Conservation (phyloP, 1,140 invertebrate species). For the Nylanderia fulva region DNA sequence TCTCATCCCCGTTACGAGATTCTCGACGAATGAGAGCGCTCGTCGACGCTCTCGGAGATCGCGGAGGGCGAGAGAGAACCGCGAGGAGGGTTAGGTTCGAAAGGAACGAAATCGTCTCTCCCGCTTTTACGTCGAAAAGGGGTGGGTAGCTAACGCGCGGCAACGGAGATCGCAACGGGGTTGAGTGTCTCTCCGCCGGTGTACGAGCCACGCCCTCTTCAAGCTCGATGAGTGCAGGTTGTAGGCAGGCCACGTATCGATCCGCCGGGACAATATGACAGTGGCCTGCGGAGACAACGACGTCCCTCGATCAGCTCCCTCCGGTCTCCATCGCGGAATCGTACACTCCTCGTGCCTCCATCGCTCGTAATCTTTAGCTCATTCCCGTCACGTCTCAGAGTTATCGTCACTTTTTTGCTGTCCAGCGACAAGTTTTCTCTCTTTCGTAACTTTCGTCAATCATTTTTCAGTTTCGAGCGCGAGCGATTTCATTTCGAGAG, state of each 20-base stretch:
- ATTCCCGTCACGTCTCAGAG: neutral
- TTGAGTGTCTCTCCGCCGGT: constrained; percentile 78
- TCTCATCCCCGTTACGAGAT: constrained; percentile 50
- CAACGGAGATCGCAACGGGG: constrained; percentile 62
- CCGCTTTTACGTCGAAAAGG: constrained; percentile 64
- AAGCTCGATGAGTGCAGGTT: constrained; percentile 82
- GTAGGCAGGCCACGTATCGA: constrained; percentile 85
- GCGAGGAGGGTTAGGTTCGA: constrained; percentile 40
- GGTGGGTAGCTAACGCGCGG: constrained; percentile 71
- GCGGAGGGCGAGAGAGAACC: constrained; percentile 42
- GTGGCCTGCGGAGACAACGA: constrained; percentile 83
- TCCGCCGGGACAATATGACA: constrained; percentile 83
- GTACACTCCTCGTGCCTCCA: neutral
- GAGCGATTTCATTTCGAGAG: neutral
- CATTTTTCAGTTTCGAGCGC: neutral
- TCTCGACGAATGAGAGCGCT: constrained; percentile 55
- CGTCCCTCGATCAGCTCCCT: constrained; percentile 82
- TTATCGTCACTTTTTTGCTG: neutral
- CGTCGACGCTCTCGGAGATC: constrained; percentile 39
- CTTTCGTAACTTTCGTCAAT: neutral
- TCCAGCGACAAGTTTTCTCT: neutral
- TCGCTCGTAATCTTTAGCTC: neutral
- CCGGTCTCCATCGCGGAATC: constrained; percentile 31
- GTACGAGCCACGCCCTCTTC: constrained; percentile 85
- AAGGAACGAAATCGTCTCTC: constrained; percentile 54